phyloP scores from a whole-genome alignment of 2,888 invertebrate genomes.

The Drosophila ezoana region DNA sequence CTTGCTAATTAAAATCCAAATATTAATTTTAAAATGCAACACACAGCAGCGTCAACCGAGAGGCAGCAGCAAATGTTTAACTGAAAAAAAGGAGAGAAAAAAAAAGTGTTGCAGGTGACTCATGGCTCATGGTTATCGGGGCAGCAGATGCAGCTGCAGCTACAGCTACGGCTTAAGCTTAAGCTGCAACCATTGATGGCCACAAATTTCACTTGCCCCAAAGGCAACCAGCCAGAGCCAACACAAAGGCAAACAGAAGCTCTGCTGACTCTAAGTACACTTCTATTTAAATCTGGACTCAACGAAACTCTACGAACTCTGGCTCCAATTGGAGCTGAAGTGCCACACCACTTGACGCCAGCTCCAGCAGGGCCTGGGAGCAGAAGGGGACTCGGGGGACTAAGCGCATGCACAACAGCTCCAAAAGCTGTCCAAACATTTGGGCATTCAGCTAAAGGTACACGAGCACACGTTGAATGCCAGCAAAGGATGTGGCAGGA shows the following conservation, averaged over 20 bases:
- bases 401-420: slow-evolving; percentile 37
- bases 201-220: slow-evolving; percentile 45
- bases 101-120: slow-evolving; percentile 29
- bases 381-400: slow-evolving; percentile 1
- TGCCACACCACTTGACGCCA: slow-evolving; percentile 20
- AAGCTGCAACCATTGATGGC: slow-evolving; percentile 37
- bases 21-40: slow-evolving; percentile 78
- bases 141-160: slow-evolving; percentile 3
- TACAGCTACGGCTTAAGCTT: slow-evolving; percentile 2
- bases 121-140: slow-evolving; percentile 12
- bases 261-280: slow-evolving; percentile 39
- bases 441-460: slow-evolving; percentile 47
- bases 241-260: slow-evolving; percentile 43
- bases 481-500: not conserved
- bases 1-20: slow-evolving; percentile 78
- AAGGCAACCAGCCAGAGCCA: slow-evolving; percentile 15
- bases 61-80: slow-evolving; percentile 22
- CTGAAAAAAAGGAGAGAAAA: not conserved
- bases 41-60: slow-evolving; percentile 2
- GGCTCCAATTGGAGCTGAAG: slow-evolving; percentile 3
- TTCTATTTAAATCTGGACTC: slow-evolving; percentile 36
- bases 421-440: slow-evolving; percentile 57
- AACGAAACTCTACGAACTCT: not conserved
- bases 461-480: slow-evolving; percentile 9
- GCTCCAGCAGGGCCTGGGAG: not conserved